Conservation (phyloP, 1,140 invertebrate species). For the Melitaea cinxia region DNA sequence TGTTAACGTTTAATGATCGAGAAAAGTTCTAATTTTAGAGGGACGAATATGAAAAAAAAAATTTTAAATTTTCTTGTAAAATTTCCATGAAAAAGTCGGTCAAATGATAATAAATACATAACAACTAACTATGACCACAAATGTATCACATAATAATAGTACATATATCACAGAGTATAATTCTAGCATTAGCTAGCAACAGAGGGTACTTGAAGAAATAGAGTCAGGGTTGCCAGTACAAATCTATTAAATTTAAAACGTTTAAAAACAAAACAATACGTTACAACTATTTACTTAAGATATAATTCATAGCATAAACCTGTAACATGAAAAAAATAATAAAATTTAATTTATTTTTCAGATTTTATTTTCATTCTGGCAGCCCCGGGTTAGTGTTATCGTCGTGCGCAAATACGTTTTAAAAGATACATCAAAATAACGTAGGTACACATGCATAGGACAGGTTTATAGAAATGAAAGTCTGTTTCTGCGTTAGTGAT, state of each 20-base stretch:
- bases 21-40: too few species aligned
- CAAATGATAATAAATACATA: not conserved
- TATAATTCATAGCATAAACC: too few species aligned
- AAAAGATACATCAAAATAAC: not conserved
- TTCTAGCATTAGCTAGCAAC: not conserved
- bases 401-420: conserved; percentile 8
- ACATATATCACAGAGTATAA: not conserved
- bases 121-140: not conserved
- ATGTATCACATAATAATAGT: not conserved
- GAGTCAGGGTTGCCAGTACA: not conserved
- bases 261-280: too few species aligned
- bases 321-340: too few species aligned
- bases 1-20: too few species aligned
- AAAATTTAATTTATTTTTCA: too few species aligned
- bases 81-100: too few species aligned
- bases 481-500: conserved; percentile 48
- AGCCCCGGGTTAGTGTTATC: conserved; percentile 2
- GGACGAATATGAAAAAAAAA: too few species aligned
- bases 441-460: conserved; percentile 44
- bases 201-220: conserved; percentile 7
- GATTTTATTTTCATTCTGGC: not conserved
- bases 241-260: not conserved
- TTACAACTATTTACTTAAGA: too few species aligned
- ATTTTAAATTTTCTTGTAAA: too few species aligned
- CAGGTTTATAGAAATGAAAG: conserved; percentile 55